Conservation (phyloP, 2,888 invertebrate genomes). For the Himalopsyche kuldschensis region DNA sequence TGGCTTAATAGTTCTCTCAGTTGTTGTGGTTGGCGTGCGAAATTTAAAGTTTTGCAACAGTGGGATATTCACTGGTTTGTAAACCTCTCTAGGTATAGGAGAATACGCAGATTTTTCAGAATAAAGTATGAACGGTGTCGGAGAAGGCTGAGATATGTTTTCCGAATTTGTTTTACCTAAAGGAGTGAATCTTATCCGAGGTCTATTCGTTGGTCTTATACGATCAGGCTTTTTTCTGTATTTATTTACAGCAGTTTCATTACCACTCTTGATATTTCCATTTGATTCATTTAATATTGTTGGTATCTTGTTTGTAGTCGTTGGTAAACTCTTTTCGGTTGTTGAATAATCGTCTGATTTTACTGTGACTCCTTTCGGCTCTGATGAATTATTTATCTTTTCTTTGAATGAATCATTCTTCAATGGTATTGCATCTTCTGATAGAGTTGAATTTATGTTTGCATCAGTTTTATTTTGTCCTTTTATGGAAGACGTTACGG, state of each 20-base stretch:
- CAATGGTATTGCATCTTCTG: neutral
- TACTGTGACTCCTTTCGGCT: conserved; percentile 39
- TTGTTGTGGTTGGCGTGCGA: conserved; percentile 46
- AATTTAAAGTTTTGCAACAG: conserved; percentile 38
- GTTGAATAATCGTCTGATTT: conserved; percentile 43
- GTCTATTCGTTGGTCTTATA: conserved; percentile 11
- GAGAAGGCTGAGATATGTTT: conserved; percentile 9
- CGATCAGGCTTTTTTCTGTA: conserved; percentile 25
- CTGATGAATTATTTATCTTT: conserved; percentile 19
- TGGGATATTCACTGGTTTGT: conserved; percentile 43
- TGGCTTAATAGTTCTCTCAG: conserved; percentile 45
- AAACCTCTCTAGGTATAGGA: conserved; percentile 43
- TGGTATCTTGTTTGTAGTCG: neutral
- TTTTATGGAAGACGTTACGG: conserved; percentile 58
- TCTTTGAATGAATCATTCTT: neutral
- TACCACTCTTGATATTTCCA: conserved; percentile 2
- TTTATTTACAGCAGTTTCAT: conserved; percentile 9
- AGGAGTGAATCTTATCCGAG: conserved; percentile 20
- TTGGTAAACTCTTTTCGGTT: neutral
- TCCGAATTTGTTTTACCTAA: conserved; percentile 5
- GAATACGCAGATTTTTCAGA: conserved; percentile 16
- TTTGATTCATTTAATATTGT: conserved; percentile 8
- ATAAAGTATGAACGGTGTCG: conserved; percentile 23
- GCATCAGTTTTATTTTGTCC: conserved; percentile 54
- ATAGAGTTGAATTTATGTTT: neutral